phyloP scores from a whole-genome alignment of 2,797 vertebrate species.

The Gymnothorax reevesii region DNA sequence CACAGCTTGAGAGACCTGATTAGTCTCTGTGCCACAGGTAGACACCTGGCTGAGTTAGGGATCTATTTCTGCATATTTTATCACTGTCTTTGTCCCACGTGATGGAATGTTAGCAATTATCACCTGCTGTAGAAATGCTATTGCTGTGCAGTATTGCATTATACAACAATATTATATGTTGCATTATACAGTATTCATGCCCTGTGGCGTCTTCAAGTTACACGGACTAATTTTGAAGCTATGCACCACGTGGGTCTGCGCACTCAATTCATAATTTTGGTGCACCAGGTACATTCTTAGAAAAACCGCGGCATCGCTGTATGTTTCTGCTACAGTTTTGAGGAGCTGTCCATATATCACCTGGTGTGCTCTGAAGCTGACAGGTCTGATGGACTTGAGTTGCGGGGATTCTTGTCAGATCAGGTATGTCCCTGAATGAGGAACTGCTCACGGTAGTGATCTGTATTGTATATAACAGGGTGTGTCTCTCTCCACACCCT shows the following conservation, averaged over 20 bases:
- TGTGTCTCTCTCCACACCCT: not conserved
- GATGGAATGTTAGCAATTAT: not conserved
- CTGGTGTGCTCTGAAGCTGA: not conserved
- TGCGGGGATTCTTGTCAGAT: not conserved
- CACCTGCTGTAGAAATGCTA: not conserved
- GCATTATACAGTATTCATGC: not conserved
- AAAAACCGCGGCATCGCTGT: not conserved
- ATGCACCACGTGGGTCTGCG: not conserved
- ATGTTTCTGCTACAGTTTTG: not conserved
- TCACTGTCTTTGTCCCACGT: too few species aligned
- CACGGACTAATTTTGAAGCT: not conserved
- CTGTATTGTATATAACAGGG: not conserved
- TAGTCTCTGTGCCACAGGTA: not conserved
- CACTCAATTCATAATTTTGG: not conserved
- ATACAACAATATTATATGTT: too few species aligned
- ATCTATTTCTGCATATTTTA: not conserved
- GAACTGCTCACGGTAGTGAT: not conserved
- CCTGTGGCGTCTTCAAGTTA: not conserved
- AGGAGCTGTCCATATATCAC: not conserved
- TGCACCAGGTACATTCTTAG: not conserved
- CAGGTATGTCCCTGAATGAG: not conserved
- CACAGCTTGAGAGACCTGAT: not conserved
- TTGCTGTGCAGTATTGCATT: not conserved
- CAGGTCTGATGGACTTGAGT: not conserved
- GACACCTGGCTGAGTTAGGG: not conserved